These are phyloP conservation scores for Gopherus evgoodei DNA, from an alignment of 2,113 vertebrate genomes.

Conservation along the genomic window DNA sequence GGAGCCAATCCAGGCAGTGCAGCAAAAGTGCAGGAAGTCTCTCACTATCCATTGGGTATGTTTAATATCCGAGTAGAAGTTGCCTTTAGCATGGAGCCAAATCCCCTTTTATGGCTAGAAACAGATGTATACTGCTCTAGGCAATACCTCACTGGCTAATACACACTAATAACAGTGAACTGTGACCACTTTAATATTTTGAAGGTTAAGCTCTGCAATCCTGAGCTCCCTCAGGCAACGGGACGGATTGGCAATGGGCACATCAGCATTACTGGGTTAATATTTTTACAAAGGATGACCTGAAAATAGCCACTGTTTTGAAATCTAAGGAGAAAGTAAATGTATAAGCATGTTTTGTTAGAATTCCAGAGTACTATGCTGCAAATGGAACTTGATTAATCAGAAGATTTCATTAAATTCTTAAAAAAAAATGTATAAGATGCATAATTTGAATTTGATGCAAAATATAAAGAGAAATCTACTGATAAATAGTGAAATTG, in stretches of 20 bases:
- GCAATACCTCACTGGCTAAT: constrained; percentile 22
- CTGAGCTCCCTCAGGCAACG: constrained; percentile 53
- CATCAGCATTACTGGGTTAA: constrained; percentile 43
- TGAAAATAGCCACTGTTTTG: constrained; percentile 16
- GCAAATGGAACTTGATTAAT: background rate
- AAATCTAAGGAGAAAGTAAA: background rate
- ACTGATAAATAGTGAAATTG: background rate
- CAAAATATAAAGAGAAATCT: background rate
- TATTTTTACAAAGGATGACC: constrained; percentile 61
- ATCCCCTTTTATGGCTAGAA: constrained; percentile 57
- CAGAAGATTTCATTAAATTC: background rate
- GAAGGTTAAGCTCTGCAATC: constrained; percentile 67
- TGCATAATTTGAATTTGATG: background rate
- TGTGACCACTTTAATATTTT: constrained; percentile 67
- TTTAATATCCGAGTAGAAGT: constrained; percentile 24
- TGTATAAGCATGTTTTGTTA: background rate
- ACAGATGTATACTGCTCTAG: constrained; percentile 48
- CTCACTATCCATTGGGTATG: background rate
- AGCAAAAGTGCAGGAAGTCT: background rate
- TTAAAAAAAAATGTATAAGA: background rate
- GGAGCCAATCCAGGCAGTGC: background rate
- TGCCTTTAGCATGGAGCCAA: constrained; percentile 42
- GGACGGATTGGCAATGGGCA: constrained; percentile 31
- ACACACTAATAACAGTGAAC: constrained; percentile 64
- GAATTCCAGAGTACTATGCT: background rate